A percentile compares a stretch with the other conserved stretches of the same genome.
phyloP scores from a whole-genome alignment of 2,113 vertebrate genomes.

The Psettodes erumei region DNA sequence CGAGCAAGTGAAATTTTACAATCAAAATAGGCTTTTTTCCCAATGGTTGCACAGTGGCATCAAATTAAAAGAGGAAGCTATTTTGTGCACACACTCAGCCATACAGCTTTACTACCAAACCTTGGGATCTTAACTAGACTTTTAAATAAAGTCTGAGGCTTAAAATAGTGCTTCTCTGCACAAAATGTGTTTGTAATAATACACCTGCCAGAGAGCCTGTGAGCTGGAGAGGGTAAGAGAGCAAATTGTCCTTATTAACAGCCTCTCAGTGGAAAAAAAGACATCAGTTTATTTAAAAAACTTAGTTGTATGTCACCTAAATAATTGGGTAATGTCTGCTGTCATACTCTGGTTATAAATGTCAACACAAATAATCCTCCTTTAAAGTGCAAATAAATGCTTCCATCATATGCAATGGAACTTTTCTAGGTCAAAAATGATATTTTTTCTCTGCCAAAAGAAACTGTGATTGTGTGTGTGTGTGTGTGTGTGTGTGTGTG shows the following conservation, averaged over 20 bases:
- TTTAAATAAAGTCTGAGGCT: conserved; percentile 10
- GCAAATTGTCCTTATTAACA: conserved; percentile 17
- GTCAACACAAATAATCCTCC: conserved; percentile 17
- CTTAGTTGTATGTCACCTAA: neutral
- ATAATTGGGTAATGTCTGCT: neutral
- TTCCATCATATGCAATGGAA: conserved; percentile 8
- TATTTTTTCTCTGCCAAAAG: conserved; percentile 22
- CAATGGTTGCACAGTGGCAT: neutral
- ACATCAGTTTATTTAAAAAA: neutral
- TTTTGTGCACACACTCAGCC: neutral
- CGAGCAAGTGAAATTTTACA: neutral
- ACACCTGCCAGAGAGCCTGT: neutral
- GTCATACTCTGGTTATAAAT: neutral
- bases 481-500: too few relatives aligned
- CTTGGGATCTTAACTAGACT: neutral
- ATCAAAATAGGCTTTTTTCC: neutral
- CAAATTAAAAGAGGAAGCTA: neutral
- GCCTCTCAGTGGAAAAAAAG: neutral
- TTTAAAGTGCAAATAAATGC: conserved; percentile 16
- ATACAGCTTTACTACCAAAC: neutral
- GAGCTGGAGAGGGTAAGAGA: neutral
- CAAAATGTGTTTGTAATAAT: neutral
- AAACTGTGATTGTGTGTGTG: conserved; percentile 24
- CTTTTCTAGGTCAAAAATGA: conserved; percentile 56
- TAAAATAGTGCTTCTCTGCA: neutral